Percentiles rank a stretch among this genome's conserved stretches.
phyloP scores from a whole-genome alignment of 2,797 vertebrate species.

The Phylloscopus collybita region DNA sequence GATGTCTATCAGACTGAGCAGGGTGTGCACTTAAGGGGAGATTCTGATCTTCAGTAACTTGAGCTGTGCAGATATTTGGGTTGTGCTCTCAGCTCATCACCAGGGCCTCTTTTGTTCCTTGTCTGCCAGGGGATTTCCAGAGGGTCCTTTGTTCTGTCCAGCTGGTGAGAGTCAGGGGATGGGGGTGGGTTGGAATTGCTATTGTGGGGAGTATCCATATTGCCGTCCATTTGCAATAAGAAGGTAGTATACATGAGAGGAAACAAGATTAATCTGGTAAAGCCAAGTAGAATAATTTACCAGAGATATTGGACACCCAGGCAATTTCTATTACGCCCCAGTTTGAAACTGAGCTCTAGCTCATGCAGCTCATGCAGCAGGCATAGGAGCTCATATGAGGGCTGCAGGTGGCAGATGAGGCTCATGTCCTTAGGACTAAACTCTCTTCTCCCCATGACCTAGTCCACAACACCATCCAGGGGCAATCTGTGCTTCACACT shows the following conservation, averaged over 20 bases:
- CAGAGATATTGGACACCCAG: neutral
- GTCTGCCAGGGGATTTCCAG: neutral
- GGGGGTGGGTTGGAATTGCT: neutral
- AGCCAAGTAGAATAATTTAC: neutral
- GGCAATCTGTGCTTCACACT: neutral
- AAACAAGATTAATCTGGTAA: neutral
- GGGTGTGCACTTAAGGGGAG: neutral
- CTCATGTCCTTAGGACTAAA: neutral
- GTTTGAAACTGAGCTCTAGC: neutral
- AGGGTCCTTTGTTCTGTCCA: neutral
- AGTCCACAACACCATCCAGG: neutral
- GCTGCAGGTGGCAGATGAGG: neutral
- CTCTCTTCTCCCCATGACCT: neutral
- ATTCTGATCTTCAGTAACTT: neutral
- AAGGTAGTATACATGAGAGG: neutral
- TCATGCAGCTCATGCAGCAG: neutral
- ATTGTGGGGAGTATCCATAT: accelerated
- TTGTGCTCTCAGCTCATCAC: neutral
- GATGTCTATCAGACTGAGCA: neutral
- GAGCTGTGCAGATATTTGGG: neutral
- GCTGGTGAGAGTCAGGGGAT: neutral
- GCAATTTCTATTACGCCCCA: neutral
- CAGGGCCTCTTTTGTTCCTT: neutral
- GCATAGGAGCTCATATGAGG: neutral
- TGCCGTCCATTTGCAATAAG: neutral